These are phyloP conservation scores for Synchiropus splendidus DNA, from an alignment of 2,113 vertebrate species.

Conservation along the genomic window DNA sequence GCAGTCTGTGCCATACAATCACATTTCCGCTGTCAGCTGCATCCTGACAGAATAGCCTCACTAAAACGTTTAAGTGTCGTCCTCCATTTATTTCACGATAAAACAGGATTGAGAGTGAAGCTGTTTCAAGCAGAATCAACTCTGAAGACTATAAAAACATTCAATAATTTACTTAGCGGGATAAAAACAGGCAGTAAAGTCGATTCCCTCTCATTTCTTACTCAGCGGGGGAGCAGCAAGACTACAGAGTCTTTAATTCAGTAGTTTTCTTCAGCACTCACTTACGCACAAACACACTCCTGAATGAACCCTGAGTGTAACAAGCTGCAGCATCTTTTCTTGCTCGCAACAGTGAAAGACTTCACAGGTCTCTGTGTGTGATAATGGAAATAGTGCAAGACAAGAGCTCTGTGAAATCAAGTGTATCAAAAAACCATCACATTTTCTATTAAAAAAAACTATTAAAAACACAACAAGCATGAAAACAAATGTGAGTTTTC, in stretches of 20 bases:
- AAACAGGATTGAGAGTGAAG: too few species aligned
- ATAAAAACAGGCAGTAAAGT: slow-evolving; percentile 3
- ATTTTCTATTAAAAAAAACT: background rate
- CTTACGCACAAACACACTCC: background rate
- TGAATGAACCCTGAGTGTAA: slow-evolving; percentile 22
- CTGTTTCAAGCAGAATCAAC: too few species aligned
- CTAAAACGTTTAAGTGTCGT: too few species aligned
- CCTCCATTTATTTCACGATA: too few species aligned
- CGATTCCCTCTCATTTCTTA: background rate
- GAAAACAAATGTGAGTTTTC: background rate
- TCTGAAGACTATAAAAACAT: slow-evolving; percentile 4
- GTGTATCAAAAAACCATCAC: too few species aligned
- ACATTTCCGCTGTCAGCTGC: too few species aligned
- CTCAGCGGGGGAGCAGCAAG: background rate
- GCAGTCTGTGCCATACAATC: slow-evolving; percentile 30
- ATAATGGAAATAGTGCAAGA: too few species aligned
- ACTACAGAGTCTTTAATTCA: background rate
- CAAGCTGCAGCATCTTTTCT: slow-evolving; percentile 1
- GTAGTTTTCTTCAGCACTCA: slow-evolving; percentile 3
- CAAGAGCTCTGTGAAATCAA: too few species aligned
- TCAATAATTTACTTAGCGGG: slow-evolving; percentile 36
- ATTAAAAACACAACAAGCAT: background rate
- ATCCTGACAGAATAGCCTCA: too few species aligned
- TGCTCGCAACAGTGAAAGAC: too few species aligned
- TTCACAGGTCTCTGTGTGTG: too few species aligned